Evolutionary conservation across 2,113 vertebrate species (phyloP).

Genomic region (Cichladusa arquata): DNA sequence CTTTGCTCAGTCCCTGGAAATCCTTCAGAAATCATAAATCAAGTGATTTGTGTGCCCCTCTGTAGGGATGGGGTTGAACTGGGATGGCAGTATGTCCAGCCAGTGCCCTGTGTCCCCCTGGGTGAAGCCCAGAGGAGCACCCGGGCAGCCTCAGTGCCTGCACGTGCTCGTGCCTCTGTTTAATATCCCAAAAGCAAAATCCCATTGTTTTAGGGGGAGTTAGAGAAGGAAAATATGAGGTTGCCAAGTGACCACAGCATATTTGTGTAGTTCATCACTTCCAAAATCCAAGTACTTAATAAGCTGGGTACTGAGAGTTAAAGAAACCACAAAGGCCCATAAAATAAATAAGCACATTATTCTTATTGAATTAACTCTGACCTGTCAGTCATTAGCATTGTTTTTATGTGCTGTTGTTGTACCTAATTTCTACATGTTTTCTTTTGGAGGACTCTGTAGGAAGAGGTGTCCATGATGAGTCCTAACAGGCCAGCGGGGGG

Average conservation of each 20-base stretch:
- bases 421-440: constrained; percentile 47
- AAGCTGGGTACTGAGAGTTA: not conserved
- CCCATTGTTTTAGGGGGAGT: not conserved
- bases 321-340: constrained; percentile 32
- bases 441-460: not conserved
- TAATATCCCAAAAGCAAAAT: not conserved
- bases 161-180: not conserved
- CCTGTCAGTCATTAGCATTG: constrained; percentile 13
- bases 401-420: constrained; percentile 30
- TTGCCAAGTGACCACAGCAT: constrained; percentile 31
- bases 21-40: not conserved
- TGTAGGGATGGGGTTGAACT: not conserved
- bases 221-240: not conserved
- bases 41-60: not conserved
- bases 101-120: rapidly evolving
- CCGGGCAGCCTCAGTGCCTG: rapidly evolving
- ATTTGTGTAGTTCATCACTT: constrained; percentile 32
- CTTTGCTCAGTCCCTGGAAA: not conserved
- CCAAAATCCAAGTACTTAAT: constrained; percentile 22
- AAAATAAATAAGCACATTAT: constrained; percentile 26
- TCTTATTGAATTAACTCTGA: constrained; percentile 41
- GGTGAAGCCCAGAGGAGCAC: not conserved
- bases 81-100: not conserved
- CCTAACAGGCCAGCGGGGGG: not conserved
- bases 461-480: constrained; percentile 16